phyloP scores from a whole-genome alignment of 1,140 invertebrate genomes.

The Formica exsecta region DNA sequence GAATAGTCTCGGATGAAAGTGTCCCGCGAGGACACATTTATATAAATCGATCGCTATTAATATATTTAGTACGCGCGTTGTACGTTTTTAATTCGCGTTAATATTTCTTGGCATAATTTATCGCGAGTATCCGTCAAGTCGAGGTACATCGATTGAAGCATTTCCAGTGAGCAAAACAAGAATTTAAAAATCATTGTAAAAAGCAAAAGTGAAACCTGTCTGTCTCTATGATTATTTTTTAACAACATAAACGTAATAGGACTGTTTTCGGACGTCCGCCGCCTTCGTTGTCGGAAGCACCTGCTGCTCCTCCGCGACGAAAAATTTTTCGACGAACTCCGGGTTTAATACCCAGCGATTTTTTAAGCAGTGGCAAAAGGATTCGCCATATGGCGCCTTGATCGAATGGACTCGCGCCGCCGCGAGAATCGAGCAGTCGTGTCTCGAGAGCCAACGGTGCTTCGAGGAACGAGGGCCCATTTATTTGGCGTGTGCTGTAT shows the following conservation, averaged over 20 bases:
- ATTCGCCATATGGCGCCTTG: conserved; percentile 82
- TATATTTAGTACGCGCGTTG: not conserved
- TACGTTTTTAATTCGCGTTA: not conserved
- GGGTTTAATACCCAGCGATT: conserved; percentile 66
- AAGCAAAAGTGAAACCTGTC: not conserved
- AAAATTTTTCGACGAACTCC: conserved; percentile 65
- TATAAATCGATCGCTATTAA: conserved; percentile 39
- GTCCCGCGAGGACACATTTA: conserved; percentile 25
- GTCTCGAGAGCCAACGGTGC: conserved; percentile 71
- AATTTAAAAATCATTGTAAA: not conserved
- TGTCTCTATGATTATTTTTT: not conserved
- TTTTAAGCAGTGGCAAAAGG: conserved; percentile 76
- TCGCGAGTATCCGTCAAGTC: not conserved
- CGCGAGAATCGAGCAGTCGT: conserved; percentile 66
- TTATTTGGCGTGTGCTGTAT: conserved; percentile 83
- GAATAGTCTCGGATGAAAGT: conserved; percentile 1
- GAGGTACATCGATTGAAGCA: not conserved
- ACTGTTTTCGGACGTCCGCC: not conserved
- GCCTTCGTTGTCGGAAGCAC: conserved; percentile 4
- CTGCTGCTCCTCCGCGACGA: conserved; percentile 43
- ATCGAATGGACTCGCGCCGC: conserved; percentile 47
- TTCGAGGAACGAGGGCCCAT: conserved; percentile 78
- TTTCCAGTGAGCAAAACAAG: not conserved
- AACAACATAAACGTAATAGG: not conserved
- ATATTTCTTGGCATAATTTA: not conserved